phyloP scores from a whole-genome alignment of 2,113 vertebrate species.

The Xiphophorus maculatus region DNA sequence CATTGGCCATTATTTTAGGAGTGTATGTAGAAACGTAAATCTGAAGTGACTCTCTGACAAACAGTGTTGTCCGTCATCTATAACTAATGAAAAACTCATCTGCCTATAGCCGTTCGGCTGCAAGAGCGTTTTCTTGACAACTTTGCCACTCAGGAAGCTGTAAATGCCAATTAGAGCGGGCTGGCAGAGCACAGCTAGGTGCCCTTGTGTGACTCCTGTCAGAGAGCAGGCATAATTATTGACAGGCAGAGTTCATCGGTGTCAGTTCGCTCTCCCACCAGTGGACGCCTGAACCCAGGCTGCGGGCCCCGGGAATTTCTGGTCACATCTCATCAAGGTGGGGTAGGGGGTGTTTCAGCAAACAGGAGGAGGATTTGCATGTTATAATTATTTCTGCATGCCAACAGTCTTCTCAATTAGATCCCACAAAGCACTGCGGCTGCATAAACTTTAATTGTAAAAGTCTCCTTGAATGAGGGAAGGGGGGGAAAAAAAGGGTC shows the following conservation, averaged over 20 bases:
- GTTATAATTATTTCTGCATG: constrained; percentile 66
- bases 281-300: constrained; percentile 27
- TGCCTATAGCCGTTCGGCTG: constrained; percentile 15
- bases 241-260: constrained; percentile 69
- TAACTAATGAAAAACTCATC: constrained; percentile 28
- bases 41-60: not conserved
- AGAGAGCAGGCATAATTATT: constrained; percentile 74
- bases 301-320: constrained; percentile 56
- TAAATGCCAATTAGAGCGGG: constrained; percentile 75
- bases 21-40: not conserved
- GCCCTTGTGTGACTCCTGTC: constrained; percentile 70
- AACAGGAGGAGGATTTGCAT: constrained; percentile 71
- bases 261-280: constrained; percentile 54
- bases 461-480: constrained; percentile 27
- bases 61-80: constrained; percentile 1
- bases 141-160: constrained; percentile 62
- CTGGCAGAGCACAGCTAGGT: constrained; percentile 52
- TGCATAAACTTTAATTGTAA: constrained; percentile 61
- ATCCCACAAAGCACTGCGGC: constrained; percentile 43
- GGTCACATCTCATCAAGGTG: constrained; percentile 55
- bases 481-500: constrained; percentile 16
- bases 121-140: constrained; percentile 49
- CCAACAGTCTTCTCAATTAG: constrained; percentile 62
- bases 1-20: too few species aligned
- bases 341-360: constrained; percentile 25